Evolutionary conservation across 92 coral and sea anemone species (phyloP).

Genomic region (Epizoanthus stellaris): DNA sequence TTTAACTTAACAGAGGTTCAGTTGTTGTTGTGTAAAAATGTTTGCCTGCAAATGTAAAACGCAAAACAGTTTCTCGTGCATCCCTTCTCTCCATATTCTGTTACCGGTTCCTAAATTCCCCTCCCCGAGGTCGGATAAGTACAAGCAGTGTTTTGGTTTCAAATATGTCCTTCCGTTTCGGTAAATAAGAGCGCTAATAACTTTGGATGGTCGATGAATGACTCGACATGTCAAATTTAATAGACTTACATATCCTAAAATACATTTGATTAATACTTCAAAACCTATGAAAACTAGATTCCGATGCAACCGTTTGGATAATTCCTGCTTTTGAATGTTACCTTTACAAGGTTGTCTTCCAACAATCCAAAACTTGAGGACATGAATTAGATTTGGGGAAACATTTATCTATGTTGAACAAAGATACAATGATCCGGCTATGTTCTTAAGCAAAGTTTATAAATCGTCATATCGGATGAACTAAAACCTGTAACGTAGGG

Average conservation of each 20-base stretch:
- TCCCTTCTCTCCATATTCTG: no score
- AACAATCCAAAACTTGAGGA: neutral
- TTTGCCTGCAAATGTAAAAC: no score
- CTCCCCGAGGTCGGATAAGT: neutral
- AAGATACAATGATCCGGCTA: no score
- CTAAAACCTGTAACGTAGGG: no score
- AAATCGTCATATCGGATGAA: no score
- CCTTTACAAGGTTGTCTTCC: neutral
- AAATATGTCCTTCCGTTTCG: neutral
- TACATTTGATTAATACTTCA: neutral
- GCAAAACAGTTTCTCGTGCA: no score
- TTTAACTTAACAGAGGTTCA: no score
- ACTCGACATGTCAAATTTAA: neutral
- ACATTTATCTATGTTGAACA: neutral
- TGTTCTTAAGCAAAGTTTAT: no score
- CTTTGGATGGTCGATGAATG: neutral
- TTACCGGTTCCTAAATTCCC: no score
- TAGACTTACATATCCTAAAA: neutral
- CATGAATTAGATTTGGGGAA: neutral
- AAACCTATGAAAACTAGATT: neutral
- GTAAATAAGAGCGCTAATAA: neutral
- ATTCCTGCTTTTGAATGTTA: neutral
- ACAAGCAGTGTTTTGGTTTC: neutral
- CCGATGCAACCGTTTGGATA: neutral
- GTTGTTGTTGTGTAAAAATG: no score